phyloP scores from a whole-genome alignment of 2,888 invertebrate species.

The Scrobipalpa costella region DNA sequence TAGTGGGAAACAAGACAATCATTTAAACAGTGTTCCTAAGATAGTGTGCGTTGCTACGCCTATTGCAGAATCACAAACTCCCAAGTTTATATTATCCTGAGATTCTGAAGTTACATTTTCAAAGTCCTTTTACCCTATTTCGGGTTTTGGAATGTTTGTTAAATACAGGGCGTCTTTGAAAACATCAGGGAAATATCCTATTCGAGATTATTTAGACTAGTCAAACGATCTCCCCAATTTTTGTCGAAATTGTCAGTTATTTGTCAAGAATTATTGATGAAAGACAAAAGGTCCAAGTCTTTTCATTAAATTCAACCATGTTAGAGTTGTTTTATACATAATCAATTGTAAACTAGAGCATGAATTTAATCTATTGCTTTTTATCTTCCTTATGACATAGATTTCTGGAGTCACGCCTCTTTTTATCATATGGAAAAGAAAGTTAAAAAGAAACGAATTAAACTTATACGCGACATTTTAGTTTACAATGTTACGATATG shows the following conservation, averaged over 20 bases:
- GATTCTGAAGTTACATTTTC: conserved; percentile 56
- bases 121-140: conserved; percentile 34
- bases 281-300: too few relatives aligned
- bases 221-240: conserved; percentile 23
- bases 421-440: too few relatives aligned
- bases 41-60: conserved; percentile 34
- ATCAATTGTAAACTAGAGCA: too few relatives aligned
- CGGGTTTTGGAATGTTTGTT: conserved; percentile 53
- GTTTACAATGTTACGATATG: too few relatives aligned
- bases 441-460: too few relatives aligned
- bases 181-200: neutral
- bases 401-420: too few relatives aligned
- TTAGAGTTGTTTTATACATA: too few relatives aligned
- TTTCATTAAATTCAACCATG: too few relatives aligned
- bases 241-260: neutral
- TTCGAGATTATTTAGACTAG: conserved; percentile 22
- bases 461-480: too few relatives aligned
- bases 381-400: too few relatives aligned
- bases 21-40: conserved; percentile 1
- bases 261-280: neutral
- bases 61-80: conserved; percentile 33
- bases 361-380: too few relatives aligned
- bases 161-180: conserved; percentile 11
- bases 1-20: conserved; percentile 5
- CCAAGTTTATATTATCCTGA: conserved; percentile 42